A percentile compares a stretch with the other conserved stretches of the same genome.
Conservation (phyloP, 2,113 vertebrate species). For the Gymnorhina tibicen region DNA sequence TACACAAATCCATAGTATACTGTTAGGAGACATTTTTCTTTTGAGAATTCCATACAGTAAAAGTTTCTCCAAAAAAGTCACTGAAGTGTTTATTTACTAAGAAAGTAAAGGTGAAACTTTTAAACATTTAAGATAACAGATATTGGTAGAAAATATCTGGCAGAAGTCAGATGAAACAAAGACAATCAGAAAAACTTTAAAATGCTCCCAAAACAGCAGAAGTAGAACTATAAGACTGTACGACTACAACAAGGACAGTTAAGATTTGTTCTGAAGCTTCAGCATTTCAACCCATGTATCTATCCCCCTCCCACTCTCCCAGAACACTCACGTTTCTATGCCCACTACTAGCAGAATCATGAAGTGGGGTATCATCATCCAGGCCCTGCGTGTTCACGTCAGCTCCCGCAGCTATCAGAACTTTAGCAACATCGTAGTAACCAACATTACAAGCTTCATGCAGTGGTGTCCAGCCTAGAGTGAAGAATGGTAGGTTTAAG, state of each 20-base stretch:
- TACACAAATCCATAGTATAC: background rate
- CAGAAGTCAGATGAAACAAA: background rate
- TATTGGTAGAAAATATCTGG: background rate
- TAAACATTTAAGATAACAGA: background rate
- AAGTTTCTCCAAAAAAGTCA: background rate
- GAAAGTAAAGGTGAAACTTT: background rate
- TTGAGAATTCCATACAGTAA: background rate
- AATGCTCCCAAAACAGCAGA: background rate
- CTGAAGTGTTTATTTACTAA: background rate
- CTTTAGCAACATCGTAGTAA: conserved; percentile 95
- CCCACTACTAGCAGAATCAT: conserved; percentile 96
- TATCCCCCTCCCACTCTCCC: background rate
- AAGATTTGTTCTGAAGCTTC: background rate
- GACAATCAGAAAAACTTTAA: background rate
- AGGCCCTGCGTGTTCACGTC: conserved; percentile 97
- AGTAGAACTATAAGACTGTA: background rate
- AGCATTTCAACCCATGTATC: background rate
- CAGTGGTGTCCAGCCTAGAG: conserved; percentile 93
- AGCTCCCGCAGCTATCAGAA: conserved; percentile 92
- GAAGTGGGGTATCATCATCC: conserved; percentile 96
- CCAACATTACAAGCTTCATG: conserved; percentile 98
- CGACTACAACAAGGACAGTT: background rate
- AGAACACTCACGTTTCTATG: conserved; percentile 87
- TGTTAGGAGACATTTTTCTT: background rate
- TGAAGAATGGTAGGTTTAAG: background rate